These are phyloP conservation scores for Phalacrocorax aristotelis DNA, from an alignment of 2,113 vertebrate species.

Conservation along the genomic window DNA sequence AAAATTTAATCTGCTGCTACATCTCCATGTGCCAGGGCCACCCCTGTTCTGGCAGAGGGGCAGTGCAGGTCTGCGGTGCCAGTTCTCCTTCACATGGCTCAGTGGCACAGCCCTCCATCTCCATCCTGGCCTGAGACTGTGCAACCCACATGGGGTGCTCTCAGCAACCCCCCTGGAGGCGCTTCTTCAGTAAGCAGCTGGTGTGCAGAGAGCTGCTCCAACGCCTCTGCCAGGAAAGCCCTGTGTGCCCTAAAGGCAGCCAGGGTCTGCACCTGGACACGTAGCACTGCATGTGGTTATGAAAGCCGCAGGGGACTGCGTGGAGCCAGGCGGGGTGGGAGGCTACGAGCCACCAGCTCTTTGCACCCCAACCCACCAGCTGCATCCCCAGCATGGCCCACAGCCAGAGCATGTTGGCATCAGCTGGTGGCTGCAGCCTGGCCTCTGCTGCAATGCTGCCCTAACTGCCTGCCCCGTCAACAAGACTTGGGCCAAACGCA, in stretches of 20 bases:
- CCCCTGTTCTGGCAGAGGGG: neutral
- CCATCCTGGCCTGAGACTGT: neutral
- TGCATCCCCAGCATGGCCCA: neutral
- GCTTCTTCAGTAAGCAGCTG: neutral
- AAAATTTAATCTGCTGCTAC: neutral
- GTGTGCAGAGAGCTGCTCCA: neutral
- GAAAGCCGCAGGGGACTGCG: neutral
- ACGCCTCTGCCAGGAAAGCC: neutral
- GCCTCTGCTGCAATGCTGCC: neutral
- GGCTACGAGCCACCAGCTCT: neutral
- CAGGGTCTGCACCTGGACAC: fast-evolving
- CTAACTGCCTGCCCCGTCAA: neutral
- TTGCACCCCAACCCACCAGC: neutral
- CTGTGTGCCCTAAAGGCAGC: neutral
- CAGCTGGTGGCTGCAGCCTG: fast-evolving
- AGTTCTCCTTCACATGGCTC: neutral
- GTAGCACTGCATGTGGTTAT: fast-evolving
- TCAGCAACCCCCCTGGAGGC: fast-evolving
- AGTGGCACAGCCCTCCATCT: neutral
- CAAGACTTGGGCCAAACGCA: neutral
- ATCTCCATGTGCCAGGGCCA: neutral
- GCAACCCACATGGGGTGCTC: neutral
- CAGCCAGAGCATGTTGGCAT: fast-evolving
- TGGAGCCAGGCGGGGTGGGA: neutral
- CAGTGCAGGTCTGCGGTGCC: neutral